Percentiles rank a stretch among this genome's conserved stretches.
Evolutionary conservation across 2,113 vertebrate species (phyloP).

Genomic region (Urocynchramus pylzowi): DNA sequence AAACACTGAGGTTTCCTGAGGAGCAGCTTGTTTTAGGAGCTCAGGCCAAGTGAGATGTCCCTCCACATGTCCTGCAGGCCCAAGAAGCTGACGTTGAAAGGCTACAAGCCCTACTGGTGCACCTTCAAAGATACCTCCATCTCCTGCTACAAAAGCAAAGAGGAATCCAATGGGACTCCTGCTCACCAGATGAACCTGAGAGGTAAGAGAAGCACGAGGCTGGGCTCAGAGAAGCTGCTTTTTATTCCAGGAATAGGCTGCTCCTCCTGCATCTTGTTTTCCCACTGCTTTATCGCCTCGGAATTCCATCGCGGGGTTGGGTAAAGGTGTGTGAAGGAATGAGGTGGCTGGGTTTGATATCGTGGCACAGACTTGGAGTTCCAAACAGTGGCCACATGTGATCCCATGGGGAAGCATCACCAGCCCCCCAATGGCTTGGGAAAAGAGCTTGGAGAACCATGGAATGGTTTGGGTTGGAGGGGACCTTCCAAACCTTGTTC

Average conservation of each 20-base stretch:
- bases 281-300: neutral
- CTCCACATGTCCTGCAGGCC: conserved; percentile 72
- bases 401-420: neutral
- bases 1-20: neutral
- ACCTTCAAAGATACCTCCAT: conserved; percentile 99
- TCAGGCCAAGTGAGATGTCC: neutral
- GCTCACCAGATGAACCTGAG: conserved; percentile 95
- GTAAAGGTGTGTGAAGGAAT: neutral
- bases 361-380: neutral
- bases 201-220: conserved; percentile 69
- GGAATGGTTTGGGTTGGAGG: neutral
- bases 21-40: neutral
- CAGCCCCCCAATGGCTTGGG: fast-evolving
- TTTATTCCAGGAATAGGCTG: neutral
- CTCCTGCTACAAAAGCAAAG: conserved; percentile 97
- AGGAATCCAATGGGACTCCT: conserved; percentile 91
- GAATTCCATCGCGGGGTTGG: neutral
- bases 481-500: neutral
- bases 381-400: neutral
- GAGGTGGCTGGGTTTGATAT: neutral
- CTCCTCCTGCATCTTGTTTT: neutral
- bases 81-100: conserved; percentile 97
- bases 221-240: neutral
- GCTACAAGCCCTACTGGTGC: conserved; percentile 98
- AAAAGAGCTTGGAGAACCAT: neutral